These are phyloP conservation scores for Luperina testacea DNA, from an alignment of 2,888 invertebrate species.

Conservation along the genomic window DNA sequence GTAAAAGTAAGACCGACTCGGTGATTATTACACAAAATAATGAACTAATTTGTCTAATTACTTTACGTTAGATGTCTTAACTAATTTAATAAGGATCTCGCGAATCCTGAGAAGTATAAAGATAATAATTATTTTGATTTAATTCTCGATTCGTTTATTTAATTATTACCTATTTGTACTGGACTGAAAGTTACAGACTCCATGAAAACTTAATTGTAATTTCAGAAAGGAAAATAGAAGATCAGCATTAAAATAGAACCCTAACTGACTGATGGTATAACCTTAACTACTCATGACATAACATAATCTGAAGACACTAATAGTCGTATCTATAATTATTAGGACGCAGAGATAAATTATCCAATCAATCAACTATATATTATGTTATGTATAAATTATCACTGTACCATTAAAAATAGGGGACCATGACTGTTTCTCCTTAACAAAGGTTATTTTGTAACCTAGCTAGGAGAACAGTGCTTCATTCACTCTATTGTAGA, in stretches of 20 bases:
- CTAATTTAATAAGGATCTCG: conserved; percentile 40
- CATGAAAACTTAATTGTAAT: neutral
- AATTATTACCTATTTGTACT: conserved; percentile 13
- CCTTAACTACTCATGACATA: neutral
- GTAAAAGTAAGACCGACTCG: conserved; percentile 66
- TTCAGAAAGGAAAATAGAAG: neutral
- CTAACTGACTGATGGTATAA: neutral
- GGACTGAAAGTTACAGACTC: neutral
- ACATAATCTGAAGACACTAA: neutral
- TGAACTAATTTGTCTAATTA: conserved; percentile 66
- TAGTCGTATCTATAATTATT: neutral
- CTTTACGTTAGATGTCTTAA: conserved; percentile 51
- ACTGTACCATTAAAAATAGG: no score
- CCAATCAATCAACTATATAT: neutral
- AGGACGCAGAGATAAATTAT: neutral
- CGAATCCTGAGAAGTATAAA: conserved; percentile 30
- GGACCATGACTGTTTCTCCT: no score
- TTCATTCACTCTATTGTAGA: no score
- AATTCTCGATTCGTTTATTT: conserved; percentile 22
- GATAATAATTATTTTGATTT: conserved; percentile 42
- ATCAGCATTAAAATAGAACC: neutral
- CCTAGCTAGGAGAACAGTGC: no score
- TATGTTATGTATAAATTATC: no score
- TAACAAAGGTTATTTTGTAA: no score
- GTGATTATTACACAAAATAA: conserved; percentile 69